phyloP scores from a whole-genome alignment of 2,888 invertebrate genomes.

The Elmis aenea region DNA sequence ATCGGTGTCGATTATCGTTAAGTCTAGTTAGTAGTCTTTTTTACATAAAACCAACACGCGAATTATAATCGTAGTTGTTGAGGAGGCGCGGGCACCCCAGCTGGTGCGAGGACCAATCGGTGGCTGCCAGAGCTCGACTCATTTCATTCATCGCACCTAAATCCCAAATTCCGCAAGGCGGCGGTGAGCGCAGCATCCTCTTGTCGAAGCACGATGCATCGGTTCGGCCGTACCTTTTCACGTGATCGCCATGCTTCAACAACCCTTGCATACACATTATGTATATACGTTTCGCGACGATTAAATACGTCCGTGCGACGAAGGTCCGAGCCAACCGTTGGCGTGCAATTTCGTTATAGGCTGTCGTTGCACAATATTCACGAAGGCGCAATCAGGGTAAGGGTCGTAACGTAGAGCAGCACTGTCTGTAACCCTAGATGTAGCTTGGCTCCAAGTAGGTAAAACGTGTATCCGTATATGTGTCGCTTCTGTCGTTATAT shows the following conservation, averaged over 20 bases:
- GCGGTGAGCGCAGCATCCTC: constrained; percentile 22
- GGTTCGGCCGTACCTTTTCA: no score
- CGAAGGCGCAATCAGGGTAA: constrained; percentile 47
- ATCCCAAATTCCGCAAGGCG: constrained; percentile 15
- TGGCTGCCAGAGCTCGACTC: constrained; percentile 30
- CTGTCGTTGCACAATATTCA: constrained; percentile 45
- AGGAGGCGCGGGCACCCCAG: constrained; percentile 39
- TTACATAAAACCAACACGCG: constrained; percentile 37
- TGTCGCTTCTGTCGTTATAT: constrained; percentile 40
- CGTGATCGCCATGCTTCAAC: no score
- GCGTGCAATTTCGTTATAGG: constrained; percentile 32
- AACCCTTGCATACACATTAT: no score
- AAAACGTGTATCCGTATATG: constrained; percentile 38
- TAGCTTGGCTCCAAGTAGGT: constrained; percentile 43
- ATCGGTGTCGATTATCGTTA: constrained; percentile 40
- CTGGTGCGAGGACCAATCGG: constrained; percentile 48
- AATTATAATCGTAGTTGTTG: constrained; percentile 41
- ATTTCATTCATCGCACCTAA: constrained; percentile 12
- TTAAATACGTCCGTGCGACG: no score
- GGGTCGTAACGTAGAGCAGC: constrained; percentile 46
- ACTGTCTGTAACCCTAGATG: constrained; percentile 37
- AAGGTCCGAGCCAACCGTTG: no score
- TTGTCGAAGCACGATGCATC: no score
- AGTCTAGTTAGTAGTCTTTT: constrained; percentile 44
- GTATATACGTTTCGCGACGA: no score